Base-by-base conservation (phyloP, 2,888 invertebrate species). In the Philereme transversata region DNA sequence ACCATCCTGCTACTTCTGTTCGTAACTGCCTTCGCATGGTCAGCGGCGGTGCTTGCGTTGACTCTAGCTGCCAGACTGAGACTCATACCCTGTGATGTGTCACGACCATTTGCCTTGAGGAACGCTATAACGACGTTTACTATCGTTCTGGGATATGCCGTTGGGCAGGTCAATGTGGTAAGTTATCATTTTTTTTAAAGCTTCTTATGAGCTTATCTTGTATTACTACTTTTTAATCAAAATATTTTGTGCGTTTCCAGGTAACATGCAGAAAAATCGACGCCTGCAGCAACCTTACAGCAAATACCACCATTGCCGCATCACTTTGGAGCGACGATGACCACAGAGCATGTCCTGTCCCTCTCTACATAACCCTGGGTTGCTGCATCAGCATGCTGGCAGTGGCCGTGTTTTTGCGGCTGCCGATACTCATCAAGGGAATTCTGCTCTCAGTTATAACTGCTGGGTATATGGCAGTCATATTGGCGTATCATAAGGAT, bases 131-230 rank as follows among this genome's bases (percentile, higher is more conserved):
- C 97, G 4, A 95, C 97, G 11, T 97, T 97, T 74, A 97, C 97
- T 3, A 96, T 97, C 62, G 94, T 97, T 7, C 93, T 98, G 60
- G 95, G 97, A 41, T 97, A 97, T 83, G 96, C 97, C 51, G 97
- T 97, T 67, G 97, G 97, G 52, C 97, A 98, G 92, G 97, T 97
- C 64, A 98, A 98, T 93, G 97, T 97, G 93, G 97, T 98, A 92
- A 94, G 97, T 94, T 68, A 22, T 3, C 22, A 22, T 40, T 40
- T 40, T 40, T 5, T 40, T 4, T 4, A 40, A 6, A 40, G 4
- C 7, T 40, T 40, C 6, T 6, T 40, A 5, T 6, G 6, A 8
- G 6, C 40, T 6, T 6, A 40, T 8, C 5, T 40, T 40, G 5
- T 40, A 8, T 8, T 40, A 8, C 5, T 5, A 4, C 4, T 40